phyloP scores from a whole-genome alignment of 2,113 vertebrate species.

The Nansenia antarctica region DNA sequence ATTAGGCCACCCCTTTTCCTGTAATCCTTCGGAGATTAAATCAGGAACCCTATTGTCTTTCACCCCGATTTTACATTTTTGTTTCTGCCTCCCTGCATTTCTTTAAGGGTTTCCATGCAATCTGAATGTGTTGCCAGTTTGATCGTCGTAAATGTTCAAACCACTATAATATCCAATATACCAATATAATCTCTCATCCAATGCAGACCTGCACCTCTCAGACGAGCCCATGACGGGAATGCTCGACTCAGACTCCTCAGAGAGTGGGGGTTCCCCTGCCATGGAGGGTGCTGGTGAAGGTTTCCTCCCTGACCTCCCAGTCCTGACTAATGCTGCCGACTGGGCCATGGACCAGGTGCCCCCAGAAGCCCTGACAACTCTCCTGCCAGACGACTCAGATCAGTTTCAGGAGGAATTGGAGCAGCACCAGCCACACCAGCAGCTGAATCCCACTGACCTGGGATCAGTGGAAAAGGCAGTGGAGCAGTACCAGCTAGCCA shows the following conservation, averaged over 20 bases:
- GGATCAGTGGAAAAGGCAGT: conserved; percentile 59
- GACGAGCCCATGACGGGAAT: conserved; percentile 67
- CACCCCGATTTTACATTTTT: too few relatives aligned
- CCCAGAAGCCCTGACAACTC: conserved; percentile 48
- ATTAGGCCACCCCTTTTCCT: too few relatives aligned
- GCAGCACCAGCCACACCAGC: conserved; percentile 21
- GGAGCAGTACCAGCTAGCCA: conserved; percentile 65
- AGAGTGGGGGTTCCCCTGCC: conserved; percentile 39
- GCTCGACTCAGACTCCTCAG: conserved; percentile 68
- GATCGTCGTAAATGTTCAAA: too few relatives aligned
- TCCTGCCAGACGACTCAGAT: conserved; percentile 47
- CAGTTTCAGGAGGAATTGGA: conserved; percentile 31
- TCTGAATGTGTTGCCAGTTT: too few relatives aligned
- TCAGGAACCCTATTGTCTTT: too few relatives aligned
- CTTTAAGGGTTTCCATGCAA: too few relatives aligned
- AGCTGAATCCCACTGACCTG: conserved; percentile 35
- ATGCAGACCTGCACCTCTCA: conserved; percentile 49
- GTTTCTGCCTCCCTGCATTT: too few relatives aligned
- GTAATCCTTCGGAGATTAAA: too few relatives aligned
- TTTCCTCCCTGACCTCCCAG: conserved; percentile 60
- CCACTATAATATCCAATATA: too few relatives aligned
- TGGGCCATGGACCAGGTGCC: conserved; percentile 62
- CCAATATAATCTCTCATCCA: conserved; percentile 8
- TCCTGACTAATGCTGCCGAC: conserved; percentile 49
- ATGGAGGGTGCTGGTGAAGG: conserved; percentile 68